A percentile compares a stretch with the other conserved stretches of the same genome.
phyloP scores from a whole-genome alignment of 1,140 invertebrate species.

The Bombus vancouverensis region DNA sequence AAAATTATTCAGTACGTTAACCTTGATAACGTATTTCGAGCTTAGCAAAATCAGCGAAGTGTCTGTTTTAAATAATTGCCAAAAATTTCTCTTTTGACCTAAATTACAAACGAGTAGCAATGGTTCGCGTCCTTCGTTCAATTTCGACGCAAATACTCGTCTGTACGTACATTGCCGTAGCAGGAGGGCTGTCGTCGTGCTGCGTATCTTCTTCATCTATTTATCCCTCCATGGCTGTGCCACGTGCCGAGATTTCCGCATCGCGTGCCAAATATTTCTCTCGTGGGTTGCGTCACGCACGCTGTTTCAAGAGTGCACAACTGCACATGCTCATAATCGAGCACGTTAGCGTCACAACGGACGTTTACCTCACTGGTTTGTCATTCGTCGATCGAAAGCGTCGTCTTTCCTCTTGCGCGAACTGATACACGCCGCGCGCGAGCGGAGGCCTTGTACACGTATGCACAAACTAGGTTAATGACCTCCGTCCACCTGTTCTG shows the following conservation, averaged over 20 bases:
- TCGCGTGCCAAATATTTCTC: constrained; percentile 48
- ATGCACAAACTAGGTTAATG: constrained; percentile 57
- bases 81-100: too few species aligned
- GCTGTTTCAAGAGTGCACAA: constrained; percentile 4
- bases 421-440: background rate
- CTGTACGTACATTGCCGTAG: background rate
- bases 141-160: constrained; percentile 24
- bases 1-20: too few species aligned
- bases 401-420: constrained; percentile 3
- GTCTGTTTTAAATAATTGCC: too few species aligned
- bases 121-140: background rate
- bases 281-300: constrained; percentile 7
- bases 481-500: constrained; percentile 60
- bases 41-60: too few species aligned
- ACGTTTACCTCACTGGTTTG: constrained; percentile 40
- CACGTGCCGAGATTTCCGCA: background rate
- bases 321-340: constrained; percentile 17
- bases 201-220: constrained; percentile 13
- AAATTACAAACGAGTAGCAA: background rate
- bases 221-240: background rate
- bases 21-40: too few species aligned
- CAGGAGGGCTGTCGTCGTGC: background rate
- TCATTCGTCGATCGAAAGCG: constrained; percentile 23
- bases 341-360: constrained; percentile 18
- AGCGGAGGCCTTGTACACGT: constrained; percentile 33